Conservation (phyloP, 2,113 vertebrate species). For the Leptobrachium ailaonicum region DNA sequence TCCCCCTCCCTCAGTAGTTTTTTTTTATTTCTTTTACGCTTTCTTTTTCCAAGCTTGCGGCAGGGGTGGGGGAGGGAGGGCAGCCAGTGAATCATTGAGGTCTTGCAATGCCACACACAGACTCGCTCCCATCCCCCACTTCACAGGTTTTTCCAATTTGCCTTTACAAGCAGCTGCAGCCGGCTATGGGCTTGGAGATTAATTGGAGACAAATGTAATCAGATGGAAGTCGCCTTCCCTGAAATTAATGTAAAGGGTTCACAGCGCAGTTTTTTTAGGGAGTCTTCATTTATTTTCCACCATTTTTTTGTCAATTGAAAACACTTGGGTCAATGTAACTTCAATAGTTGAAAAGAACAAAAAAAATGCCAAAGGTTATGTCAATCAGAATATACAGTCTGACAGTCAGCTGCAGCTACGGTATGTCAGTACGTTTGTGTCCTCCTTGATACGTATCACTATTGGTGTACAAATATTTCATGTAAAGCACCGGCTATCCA, state of each 20-base stretch:
- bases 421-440: no score
- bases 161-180: slow-evolving; percentile 48
- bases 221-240: slow-evolving; percentile 39
- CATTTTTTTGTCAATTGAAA: no score
- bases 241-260: slow-evolving; percentile 26
- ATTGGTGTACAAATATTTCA: no score
- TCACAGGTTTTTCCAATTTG: slow-evolving; percentile 50
- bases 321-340: no score
- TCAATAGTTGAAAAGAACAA: no score
- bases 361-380: no score
- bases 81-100: slow-evolving; percentile 51
- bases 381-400: no score
- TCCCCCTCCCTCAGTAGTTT: slow-evolving; percentile 36
- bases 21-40: slow-evolving; percentile 54
- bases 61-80: slow-evolving; percentile 50
- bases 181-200: slow-evolving; percentile 40
- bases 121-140: slow-evolving; percentile 49
- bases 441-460: no score
- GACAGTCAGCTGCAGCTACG: no score
- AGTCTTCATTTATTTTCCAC: not conserved
- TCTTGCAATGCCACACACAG: slow-evolving; percentile 72
- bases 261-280: not conserved
- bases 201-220: slow-evolving; percentile 50
- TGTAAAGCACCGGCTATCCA: no score
- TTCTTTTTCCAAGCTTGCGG: slow-evolving; percentile 45